phyloP scores from a whole-genome alignment of 2,113 vertebrate species.

The Semnopithecus entellus region DNA sequence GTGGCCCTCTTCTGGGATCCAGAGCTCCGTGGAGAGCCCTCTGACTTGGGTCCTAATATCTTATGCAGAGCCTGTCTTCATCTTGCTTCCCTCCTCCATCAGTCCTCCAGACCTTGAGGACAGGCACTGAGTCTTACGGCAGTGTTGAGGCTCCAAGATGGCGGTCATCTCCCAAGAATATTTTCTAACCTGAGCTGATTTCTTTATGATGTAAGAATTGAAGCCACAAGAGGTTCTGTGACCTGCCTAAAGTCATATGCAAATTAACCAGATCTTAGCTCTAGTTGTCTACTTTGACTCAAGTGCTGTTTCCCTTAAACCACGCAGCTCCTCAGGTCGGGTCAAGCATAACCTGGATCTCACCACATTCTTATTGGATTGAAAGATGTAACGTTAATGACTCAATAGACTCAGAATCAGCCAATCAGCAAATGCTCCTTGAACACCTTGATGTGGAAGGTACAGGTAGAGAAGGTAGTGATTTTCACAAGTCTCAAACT shows the following conservation, averaged over 20 bases:
- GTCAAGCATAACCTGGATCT: not conserved
- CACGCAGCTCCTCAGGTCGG: not conserved
- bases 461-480: not conserved
- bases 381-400: not conserved
- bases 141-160: not conserved
- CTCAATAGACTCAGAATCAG: not conserved
- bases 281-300: not conserved
- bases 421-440: not conserved
- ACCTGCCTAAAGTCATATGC: not conserved
- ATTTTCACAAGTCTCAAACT: not conserved
- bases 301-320: not conserved
- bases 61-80: not conserved
- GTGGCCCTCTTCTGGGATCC: not conserved
- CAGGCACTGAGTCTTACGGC: fast-evolving
- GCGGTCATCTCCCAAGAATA: not conserved
- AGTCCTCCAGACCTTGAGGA: not conserved
- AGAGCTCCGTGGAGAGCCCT: not conserved
- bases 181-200: not conserved
- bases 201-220: not conserved
- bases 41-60: not conserved
- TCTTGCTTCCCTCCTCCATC: not conserved
- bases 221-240: not conserved
- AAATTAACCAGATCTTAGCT: not conserved
- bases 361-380: not conserved
- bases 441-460: not conserved